A percentile compares a stretch with the other conserved stretches of the same genome.
These are phyloP conservation scores for Limnodromus scolopaceus DNA, from an alignment of 2,797 vertebrate genomes.

Conservation along the genomic window DNA sequence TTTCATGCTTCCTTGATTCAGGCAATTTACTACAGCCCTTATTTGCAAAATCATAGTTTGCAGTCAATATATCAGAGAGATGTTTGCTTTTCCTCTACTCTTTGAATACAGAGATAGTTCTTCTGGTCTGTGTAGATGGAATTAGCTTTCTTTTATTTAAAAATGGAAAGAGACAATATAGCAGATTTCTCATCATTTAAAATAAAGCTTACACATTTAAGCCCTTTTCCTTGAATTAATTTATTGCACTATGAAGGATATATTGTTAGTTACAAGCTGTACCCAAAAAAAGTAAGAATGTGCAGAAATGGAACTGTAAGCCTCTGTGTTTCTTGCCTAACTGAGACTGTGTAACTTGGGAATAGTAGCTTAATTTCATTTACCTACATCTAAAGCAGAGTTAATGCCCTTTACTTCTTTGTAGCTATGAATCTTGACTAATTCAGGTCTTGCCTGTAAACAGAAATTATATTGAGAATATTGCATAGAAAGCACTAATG, in stretches of 20 bases:
- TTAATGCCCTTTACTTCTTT: background rate
- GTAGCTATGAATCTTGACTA: background rate
- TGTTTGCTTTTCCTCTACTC: background rate
- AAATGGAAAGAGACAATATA: background rate
- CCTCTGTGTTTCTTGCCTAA: background rate
- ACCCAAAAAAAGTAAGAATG: background rate
- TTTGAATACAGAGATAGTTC: background rate
- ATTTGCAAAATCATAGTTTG: background rate
- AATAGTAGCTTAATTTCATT: background rate
- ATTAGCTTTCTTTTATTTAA: background rate
- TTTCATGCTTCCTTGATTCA: background rate
- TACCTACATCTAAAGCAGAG: background rate
- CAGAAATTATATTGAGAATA: background rate
- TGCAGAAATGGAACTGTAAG: background rate
- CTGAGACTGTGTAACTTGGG: background rate
- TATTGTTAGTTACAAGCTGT: background rate
- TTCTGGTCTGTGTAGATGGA: background rate
- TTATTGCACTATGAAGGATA: background rate
- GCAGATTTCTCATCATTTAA: background rate
- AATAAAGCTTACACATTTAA: background rate
- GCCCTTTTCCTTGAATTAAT: background rate
- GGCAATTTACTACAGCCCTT: background rate
- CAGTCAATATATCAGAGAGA: background rate
- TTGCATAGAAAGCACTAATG: background rate
- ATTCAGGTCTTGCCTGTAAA: background rate